Base-by-base conservation (phyloP, 2,113 vertebrate genomes). In the Excalfactoria chinensis region DNA sequence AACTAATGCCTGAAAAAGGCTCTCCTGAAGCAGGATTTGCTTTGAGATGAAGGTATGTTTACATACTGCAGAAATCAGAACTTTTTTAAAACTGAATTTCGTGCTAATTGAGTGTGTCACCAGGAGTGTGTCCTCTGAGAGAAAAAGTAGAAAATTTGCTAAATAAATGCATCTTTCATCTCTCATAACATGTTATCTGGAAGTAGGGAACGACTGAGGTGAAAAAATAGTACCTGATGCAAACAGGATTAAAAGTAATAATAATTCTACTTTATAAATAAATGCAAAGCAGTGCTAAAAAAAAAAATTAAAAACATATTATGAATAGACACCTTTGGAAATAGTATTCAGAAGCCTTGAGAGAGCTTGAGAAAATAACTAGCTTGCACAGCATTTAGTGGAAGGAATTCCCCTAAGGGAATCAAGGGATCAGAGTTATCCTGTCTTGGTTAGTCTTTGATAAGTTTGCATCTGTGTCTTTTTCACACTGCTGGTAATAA, bases 311-410 rank as follows among this genome's bases (percentile, higher is more conserved):
- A 37, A 51, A 15, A 79, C 26, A 1, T 13, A 4, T 70, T 94
- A 51, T 76, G 95, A 97, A 95, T 44, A 90, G 84, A 90, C 73
- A 94, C 82, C 94, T 95, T 97, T 95, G 71, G 90, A 96, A 98
- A 96, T 95, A 98, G 96, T 95, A 97, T 94, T 96, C 92, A 92
- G 93, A 94, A 91, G 88, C 94, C 94, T 93, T 94, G 59, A 86
- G 95, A 96, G 95, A 97, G 73, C 85, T 53, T 89, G 75, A 88
- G 66, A 96, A 96, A 97, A 95, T 88, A 96, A 90, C 95, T 96
- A 26, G 4, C 94, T 88, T 90, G 94, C 77, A 93, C 82, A 94
- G 76, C 86, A 86, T 97, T 93, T 96, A 96, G 92, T 93, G 23
- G 53, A 95, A 95, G 86, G 69, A 87, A 84, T 89, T 94, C 71